phyloP scores from a whole-genome alignment of 2,797 vertebrate species.

The Chaetodon trifasciatus region DNA sequence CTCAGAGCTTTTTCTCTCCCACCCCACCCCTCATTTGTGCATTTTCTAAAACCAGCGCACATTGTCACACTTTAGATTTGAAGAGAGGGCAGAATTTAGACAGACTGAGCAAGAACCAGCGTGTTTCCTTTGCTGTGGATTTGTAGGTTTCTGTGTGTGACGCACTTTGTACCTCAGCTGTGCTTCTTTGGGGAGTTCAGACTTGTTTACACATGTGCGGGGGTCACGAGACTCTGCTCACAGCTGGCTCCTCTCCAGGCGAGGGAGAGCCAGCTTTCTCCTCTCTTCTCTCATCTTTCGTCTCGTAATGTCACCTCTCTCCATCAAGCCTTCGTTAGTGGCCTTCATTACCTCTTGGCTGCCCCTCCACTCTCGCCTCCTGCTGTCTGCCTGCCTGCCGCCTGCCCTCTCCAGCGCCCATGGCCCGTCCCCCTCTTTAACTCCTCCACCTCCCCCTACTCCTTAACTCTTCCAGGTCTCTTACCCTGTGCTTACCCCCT shows the following conservation, averaged over 20 bases:
- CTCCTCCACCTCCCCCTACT: conserved; percentile 39
- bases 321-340: conserved; percentile 40
- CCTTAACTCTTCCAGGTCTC: conserved; percentile 73
- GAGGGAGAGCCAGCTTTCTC: conserved; percentile 17
- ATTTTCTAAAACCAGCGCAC: neutral
- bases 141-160: conserved; percentile 11
- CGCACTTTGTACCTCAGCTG: conserved; percentile 29
- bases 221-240: conserved; percentile 35
- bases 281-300: conserved; percentile 25
- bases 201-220: conserved; percentile 27
- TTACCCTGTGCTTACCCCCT: conserved; percentile 80
- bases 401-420: conserved; percentile 45
- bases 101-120: neutral
- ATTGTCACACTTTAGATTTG: neutral
- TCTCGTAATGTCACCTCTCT: conserved; percentile 33
- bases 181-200: conserved; percentile 23
- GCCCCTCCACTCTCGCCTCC: conserved; percentile 51
- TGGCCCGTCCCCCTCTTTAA: conserved; percentile 31
- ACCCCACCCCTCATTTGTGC: neutral
- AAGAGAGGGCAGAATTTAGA: neutral
- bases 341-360: conserved; percentile 52
- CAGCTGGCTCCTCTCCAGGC: conserved; percentile 39
- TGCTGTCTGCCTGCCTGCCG: conserved; percentile 61
- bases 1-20: neutral
- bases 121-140: neutral